Evolutionary conservation across 1,140 invertebrate genomes (phyloP).

Genomic region (Bombus balteatus): DNA sequence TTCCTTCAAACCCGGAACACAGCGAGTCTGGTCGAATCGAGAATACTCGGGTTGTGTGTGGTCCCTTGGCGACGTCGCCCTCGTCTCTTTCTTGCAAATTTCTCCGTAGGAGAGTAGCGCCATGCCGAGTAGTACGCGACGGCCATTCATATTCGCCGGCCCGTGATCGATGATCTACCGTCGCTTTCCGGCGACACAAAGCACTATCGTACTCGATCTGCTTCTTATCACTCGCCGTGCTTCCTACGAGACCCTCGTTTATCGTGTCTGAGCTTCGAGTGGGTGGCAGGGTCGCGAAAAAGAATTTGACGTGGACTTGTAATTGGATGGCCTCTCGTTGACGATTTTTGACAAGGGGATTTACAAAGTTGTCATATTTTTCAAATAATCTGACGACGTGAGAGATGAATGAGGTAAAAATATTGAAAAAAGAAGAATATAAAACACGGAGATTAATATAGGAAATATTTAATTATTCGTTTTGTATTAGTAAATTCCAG

Average conservation of each 20-base stretch:
- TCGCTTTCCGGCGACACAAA: constrained; percentile 50
- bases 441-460: no score
- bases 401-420: no score
- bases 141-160: constrained; percentile 43
- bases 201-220: constrained; percentile 52
- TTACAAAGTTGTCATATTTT: no score
- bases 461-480: no score
- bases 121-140: neutral
- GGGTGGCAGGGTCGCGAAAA: constrained; percentile 9
- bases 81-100: constrained; percentile 48
- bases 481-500: no score
- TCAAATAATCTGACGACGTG: no score
- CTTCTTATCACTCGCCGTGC: constrained; percentile 43
- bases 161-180: constrained; percentile 61
- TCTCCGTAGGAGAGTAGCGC: constrained; percentile 23
- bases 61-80: neutral
- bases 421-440: no score
- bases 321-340: constrained; percentile 3
- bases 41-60: constrained; percentile 47
- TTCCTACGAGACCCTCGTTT: constrained; percentile 23
- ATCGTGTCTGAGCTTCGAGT: neutral
- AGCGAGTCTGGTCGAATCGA: neutral
- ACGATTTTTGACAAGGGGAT: no score
- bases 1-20: neutral
- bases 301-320: constrained; percentile 2